Conservation (phyloP, 2,797 vertebrate genomes). For the Mus spretus region DNA sequence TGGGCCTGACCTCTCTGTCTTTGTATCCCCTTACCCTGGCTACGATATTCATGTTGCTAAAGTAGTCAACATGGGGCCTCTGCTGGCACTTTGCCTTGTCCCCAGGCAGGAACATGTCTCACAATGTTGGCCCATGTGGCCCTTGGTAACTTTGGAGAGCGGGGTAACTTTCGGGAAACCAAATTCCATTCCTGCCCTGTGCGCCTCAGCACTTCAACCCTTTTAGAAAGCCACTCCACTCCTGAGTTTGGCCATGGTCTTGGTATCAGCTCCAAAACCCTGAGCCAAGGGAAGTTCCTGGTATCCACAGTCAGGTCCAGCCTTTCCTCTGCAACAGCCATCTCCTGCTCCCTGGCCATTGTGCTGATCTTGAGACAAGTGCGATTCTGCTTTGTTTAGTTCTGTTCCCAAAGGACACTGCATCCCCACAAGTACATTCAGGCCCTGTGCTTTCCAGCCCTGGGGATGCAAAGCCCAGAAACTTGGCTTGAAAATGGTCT, state of each 20-base stretch:
- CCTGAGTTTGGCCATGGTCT: background rate
- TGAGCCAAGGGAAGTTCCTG: background rate
- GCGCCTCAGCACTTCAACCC: background rate
- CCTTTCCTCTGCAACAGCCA: background rate
- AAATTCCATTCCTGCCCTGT: background rate
- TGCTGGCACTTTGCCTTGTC: constrained; percentile 42
- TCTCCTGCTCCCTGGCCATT: background rate
- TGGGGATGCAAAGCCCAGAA: background rate
- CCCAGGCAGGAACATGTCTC: background rate
- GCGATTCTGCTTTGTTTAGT: background rate
- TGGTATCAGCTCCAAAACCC: background rate
- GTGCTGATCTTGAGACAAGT: background rate
- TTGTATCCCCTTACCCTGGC: accelerated
- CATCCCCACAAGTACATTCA: background rate
- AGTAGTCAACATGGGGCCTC: constrained; percentile 15
- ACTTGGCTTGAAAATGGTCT: background rate
- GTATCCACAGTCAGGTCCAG: background rate
- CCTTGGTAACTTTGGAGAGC: background rate
- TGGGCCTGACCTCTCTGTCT: background rate
- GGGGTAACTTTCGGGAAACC: background rate
- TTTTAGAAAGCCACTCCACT: background rate
- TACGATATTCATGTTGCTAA: background rate
- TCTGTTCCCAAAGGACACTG: background rate
- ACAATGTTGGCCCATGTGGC: background rate
- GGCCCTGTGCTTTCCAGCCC: no score